These are phyloP conservation scores for Oreochromis mossambicus DNA, from an alignment of 2,797 vertebrate genomes.

Conservation along the genomic window DNA sequence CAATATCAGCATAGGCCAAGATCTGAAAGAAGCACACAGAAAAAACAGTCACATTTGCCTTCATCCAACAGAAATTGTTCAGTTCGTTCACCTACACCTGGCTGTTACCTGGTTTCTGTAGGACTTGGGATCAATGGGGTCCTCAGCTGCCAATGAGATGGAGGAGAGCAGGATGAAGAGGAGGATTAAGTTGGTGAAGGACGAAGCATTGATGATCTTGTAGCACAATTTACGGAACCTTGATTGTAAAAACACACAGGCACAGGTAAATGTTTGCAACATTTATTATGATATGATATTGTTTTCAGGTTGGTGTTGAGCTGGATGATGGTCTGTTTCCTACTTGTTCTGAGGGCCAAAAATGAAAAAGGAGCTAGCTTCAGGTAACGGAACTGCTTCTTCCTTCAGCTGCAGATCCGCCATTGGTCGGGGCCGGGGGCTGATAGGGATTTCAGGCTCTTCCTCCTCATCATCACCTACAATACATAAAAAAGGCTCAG, in stretches of 20 bases:
- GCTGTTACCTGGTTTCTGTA: constrained; percentile 88
- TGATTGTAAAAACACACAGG: background rate
- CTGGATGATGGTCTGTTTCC: constrained; percentile 8
- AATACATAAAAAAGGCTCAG: background rate
- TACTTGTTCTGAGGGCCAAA: constrained; percentile 98
- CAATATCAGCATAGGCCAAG: constrained; percentile 90
- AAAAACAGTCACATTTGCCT: background rate
- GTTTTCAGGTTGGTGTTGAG: background rate
- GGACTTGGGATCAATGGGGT: constrained; percentile 91
- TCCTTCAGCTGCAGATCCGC: constrained; percentile 97
- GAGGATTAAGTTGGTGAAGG: constrained; percentile 98
- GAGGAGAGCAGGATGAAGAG: constrained; percentile 98
- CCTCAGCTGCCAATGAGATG: constrained; percentile 94
- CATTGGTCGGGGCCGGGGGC: constrained; percentile 91
- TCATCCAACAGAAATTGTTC: background rate
- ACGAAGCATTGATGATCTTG: constrained; percentile 91
- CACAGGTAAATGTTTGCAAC: background rate
- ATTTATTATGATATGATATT: background rate
- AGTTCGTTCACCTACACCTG: rapidly evolving
- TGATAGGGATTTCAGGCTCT: constrained; percentile 93
- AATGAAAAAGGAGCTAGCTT: constrained; percentile 95
- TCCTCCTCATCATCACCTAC: constrained; percentile 96
- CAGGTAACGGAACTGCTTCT: constrained; percentile 93
- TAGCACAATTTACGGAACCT: constrained; percentile 94
- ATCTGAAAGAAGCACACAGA: constrained; percentile 73